Conservation (phyloP, 2,113 vertebrate genomes). For the Cervus canadensis region DNA sequence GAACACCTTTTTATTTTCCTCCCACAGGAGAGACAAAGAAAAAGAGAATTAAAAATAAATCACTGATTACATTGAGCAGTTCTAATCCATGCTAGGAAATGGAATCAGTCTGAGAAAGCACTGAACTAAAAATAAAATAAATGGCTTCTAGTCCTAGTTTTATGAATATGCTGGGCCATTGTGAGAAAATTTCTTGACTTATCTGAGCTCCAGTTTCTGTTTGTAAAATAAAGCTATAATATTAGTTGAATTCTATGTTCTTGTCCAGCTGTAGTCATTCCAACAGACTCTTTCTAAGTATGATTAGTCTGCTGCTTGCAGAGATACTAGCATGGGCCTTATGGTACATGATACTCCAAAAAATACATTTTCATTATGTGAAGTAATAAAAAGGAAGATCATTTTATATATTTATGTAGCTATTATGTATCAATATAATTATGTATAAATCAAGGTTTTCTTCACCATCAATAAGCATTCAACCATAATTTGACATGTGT, state of each 20-base stretch:
- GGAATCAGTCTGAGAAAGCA: background rate
- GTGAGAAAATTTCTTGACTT: background rate
- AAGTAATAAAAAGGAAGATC: background rate
- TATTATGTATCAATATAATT: background rate
- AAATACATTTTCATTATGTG: background rate
- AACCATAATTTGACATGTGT: background rate
- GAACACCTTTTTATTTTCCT: background rate
- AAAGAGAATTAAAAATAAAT: background rate
- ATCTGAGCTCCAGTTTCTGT: background rate
- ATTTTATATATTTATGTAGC: background rate
- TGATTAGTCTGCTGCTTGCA: background rate
- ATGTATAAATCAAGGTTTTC: background rate
- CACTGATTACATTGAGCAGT: background rate
- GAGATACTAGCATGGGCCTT: background rate
- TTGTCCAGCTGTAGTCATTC: background rate
- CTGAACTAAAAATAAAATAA: constrained; percentile 9
- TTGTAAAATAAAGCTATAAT: constrained; percentile 23
- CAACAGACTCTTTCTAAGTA: background rate
- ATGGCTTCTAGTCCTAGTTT: background rate
- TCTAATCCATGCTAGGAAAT: background rate
- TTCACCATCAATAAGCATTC: background rate
- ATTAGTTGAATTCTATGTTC: background rate
- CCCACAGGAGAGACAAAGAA: background rate
- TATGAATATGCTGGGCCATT: background rate
- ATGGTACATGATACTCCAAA: background rate